phyloP scores from a whole-genome alignment of 2,113 vertebrate species.

The Scophthalmus maximus region DNA sequence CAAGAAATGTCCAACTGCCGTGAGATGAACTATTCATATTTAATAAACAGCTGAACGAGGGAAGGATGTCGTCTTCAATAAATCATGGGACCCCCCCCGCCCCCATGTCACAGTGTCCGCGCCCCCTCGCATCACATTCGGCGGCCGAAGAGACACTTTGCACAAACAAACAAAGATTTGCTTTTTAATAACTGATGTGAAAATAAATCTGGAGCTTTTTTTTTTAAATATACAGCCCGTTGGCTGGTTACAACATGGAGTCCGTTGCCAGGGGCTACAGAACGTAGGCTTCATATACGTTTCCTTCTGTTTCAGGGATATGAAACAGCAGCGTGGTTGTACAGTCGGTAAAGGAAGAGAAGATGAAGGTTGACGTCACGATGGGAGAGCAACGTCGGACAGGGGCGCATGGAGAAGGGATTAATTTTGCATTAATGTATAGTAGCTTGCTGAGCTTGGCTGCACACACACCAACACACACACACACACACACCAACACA shows the following conservation, averaged over 20 bases:
- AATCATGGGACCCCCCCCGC: constrained; percentile 55
- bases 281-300: neutral
- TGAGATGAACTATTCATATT: constrained; percentile 76
- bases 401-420: constrained; percentile 39
- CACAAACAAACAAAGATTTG: neutral
- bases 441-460: constrained; percentile 47
- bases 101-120: neutral
- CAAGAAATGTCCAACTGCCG: constrained; percentile 77
- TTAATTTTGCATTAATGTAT: constrained; percentile 65
- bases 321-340: neutral
- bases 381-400: constrained; percentile 23
- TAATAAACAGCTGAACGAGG: constrained; percentile 69
- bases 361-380: constrained; percentile 14
- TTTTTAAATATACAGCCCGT: neutral
- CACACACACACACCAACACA: constrained; percentile 36
- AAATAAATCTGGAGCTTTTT: neutral
- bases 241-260: neutral
- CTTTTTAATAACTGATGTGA: neutral
- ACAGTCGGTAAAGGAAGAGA: neutral
- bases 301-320: neutral
- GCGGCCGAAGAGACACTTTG: neutral
- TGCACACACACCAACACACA: constrained; percentile 27
- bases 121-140: neutral
- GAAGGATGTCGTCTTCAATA: constrained; percentile 72
- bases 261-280: too few species aligned